These are phyloP conservation scores for Serilophus lunatus DNA, from an alignment of 2,113 vertebrate species.

Conservation along the genomic window DNA sequence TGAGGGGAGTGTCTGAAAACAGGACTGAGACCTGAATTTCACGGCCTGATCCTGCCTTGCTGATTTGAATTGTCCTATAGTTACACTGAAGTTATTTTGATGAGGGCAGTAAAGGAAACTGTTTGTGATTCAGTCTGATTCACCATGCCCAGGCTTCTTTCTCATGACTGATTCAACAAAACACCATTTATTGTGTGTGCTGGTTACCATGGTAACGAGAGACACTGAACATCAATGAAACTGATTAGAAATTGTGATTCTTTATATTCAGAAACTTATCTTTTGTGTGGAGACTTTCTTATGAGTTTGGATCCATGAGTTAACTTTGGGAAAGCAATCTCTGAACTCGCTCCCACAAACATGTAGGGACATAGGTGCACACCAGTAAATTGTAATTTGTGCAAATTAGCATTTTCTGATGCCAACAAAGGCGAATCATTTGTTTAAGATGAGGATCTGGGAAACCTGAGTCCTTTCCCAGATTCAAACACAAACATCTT, in stretches of 20 bases:
- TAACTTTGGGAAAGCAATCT: background rate
- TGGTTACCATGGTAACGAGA: slow-evolving; percentile 3
- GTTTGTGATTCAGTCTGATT: slow-evolving; percentile 51
- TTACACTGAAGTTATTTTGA: slow-evolving; percentile 30
- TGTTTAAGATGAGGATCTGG: slow-evolving; percentile 2
- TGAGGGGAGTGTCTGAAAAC: background rate
- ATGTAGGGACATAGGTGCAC: background rate
- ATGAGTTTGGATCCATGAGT: background rate
- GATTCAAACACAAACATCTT: slow-evolving; percentile 20
- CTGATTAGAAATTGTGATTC: slow-evolving; percentile 40
- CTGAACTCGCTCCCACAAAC: background rate
- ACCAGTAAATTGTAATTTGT: background rate
- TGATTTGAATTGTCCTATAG: slow-evolving; percentile 10
- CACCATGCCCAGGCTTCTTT: slow-evolving; percentile 34
- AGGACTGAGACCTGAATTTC: background rate
- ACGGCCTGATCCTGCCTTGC: background rate
- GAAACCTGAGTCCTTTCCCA: slow-evolving; percentile 3
- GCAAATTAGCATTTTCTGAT: slow-evolving; percentile 32
- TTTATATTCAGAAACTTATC: background rate
- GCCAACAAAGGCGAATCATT: slow-evolving; percentile 16
- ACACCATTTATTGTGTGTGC: slow-evolving; percentile 34
- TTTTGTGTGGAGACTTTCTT: background rate
- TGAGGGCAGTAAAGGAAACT: slow-evolving; percentile 11
- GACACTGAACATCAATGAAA: slow-evolving; percentile 33
- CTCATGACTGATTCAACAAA: slow-evolving; percentile 58